Percentiles rank a stretch among this genome's conserved stretches.
Conservation (phyloP, 2,797 vertebrate species). For the Synanceia verrucosa region DNA sequence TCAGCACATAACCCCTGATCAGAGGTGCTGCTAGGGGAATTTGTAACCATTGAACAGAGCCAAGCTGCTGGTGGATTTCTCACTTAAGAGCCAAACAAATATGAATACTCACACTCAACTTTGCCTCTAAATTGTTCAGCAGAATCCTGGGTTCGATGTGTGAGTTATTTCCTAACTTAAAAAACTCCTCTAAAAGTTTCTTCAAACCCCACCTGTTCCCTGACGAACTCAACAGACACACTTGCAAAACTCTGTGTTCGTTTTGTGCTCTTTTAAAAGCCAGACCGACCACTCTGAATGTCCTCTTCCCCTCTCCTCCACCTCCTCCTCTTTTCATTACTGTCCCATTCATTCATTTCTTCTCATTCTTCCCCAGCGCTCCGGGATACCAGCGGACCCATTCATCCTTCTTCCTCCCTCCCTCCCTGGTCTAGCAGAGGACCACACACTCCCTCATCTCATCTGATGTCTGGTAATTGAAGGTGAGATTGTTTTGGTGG, state of each 20-base stretch:
- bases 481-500: slow-evolving; percentile 60
- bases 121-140: background rate
- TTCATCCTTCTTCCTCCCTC: slow-evolving; percentile 47
- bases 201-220: slow-evolving; percentile 12
- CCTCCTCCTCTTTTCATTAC: slow-evolving; percentile 65
- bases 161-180: slow-evolving; percentile 2
- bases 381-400: slow-evolving; percentile 44
- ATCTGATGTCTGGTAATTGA: slow-evolving; percentile 64
- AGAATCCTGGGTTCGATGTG: background rate
- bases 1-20: background rate
- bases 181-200: slow-evolving; percentile 1
- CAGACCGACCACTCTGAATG: slow-evolving; percentile 42
- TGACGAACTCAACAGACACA: slow-evolving; percentile 12
- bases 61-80: background rate
- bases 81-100: background rate
- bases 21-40: background rate
- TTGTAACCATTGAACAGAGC: background rate
- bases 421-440: slow-evolving; percentile 43
- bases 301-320: slow-evolving; percentile 33
- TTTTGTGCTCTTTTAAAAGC: slow-evolving; percentile 35
- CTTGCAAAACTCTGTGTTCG: slow-evolving; percentile 16
- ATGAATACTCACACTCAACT: background rate
- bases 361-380: slow-evolving; percentile 49
- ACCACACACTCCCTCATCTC: slow-evolving; percentile 62
- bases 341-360: slow-evolving; percentile 67